Evolutionary conservation across 2,888 invertebrate genomes (phyloP).

Genomic region (Tupiocoris notatus): DNA sequence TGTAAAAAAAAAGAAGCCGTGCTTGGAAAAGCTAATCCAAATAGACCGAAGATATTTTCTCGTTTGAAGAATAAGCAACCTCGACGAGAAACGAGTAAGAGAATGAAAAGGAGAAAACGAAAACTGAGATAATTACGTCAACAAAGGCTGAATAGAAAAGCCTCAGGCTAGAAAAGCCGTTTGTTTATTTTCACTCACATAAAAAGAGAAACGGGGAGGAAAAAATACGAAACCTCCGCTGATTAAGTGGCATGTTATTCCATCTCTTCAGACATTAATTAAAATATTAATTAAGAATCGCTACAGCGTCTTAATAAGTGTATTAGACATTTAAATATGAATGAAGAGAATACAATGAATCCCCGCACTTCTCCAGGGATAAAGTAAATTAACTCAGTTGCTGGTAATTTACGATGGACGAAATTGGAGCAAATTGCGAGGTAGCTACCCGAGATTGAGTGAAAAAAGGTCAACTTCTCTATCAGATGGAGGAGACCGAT

Average conservation of each 20-base stretch:
- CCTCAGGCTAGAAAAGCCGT: neutral
- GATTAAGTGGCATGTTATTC: constrained; percentile 26
- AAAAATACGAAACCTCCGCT: neutral
- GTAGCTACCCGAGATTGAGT: neutral
- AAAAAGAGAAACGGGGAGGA: neutral
- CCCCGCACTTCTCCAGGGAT: neutral
- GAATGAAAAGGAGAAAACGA: neutral
- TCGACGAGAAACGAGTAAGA: neutral
- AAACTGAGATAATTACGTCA: constrained; percentile 30
- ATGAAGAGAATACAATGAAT: neutral
- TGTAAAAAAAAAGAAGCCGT: neutral
- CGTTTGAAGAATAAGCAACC: neutral
- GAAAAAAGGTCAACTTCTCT: neutral
- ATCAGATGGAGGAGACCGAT: no score
- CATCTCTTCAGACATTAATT: constrained; percentile 16
- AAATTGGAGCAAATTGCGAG: neutral
- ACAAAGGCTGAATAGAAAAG: constrained; percentile 28
- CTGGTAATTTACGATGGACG: neutral
- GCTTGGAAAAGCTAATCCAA: neutral
- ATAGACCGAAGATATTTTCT: neutral
- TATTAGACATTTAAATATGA: constrained; percentile 10
- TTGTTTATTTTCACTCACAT: neutral
- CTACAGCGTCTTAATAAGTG: constrained; percentile 13
- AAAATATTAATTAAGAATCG: constrained; percentile 15
- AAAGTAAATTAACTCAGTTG: neutral